Conservation (phyloP, 2,113 vertebrate genomes). For the Delphinus delphis region DNA sequence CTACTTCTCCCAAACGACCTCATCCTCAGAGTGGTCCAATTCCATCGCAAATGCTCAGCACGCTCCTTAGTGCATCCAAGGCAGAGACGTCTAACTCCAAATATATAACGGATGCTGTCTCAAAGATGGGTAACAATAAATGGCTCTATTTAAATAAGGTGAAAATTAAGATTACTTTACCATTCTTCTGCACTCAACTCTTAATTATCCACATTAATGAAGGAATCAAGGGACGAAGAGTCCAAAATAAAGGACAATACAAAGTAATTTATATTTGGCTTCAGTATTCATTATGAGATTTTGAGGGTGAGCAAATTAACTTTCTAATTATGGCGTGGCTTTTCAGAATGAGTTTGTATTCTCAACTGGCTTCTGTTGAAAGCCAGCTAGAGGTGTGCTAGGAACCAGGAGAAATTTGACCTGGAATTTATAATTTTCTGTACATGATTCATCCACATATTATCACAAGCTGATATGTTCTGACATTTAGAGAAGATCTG, state of each 20-base stretch:
- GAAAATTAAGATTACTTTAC: constrained; percentile 18
- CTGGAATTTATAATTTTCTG: constrained; percentile 30
- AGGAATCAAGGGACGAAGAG: constrained; percentile 31
- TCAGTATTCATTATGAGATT: constrained; percentile 37
- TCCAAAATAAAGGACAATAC: constrained; percentile 52
- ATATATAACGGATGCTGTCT: neutral
- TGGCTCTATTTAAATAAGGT: neutral
- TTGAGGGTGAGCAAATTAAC: constrained; percentile 62
- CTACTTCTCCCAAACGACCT: neutral
- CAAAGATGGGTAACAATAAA: neutral
- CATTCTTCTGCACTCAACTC: constrained; percentile 4
- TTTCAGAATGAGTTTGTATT: constrained; percentile 43
- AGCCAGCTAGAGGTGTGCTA: neutral
- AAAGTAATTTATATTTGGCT: constrained; percentile 52
- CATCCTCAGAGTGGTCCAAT: neutral
- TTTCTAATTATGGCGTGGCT: constrained; percentile 63
- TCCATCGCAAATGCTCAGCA: neutral
- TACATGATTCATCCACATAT: neutral
- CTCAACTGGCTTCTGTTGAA: constrained; percentile 36
- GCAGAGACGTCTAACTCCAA: neutral
- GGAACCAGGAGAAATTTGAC: constrained; percentile 35
- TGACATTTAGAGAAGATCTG: neutral
- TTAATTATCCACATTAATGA: constrained; percentile 53
- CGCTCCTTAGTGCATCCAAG: neutral
- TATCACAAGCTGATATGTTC: constrained; percentile 11